phyloP scores from a whole-genome alignment of 2,888 invertebrate species.

The Drosophila lacicola region DNA sequence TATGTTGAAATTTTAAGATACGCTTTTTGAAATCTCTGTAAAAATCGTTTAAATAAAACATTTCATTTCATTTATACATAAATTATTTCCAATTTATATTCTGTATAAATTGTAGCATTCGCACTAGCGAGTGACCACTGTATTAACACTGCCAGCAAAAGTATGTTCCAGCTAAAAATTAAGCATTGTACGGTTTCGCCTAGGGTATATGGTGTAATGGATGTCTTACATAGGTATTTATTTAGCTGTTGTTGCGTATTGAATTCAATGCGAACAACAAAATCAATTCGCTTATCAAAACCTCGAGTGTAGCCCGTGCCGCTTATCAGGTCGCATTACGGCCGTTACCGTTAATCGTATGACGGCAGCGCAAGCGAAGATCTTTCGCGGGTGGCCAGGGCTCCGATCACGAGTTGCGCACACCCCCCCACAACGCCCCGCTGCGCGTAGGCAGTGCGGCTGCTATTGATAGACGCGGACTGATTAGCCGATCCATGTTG shows the following conservation, averaged over 20 bases:
- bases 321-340: constrained; percentile 47
- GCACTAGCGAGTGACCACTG: background rate
- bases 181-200: background rate
- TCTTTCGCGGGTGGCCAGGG: background rate
- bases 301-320: background rate
- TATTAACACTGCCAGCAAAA: background rate
- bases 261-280: constrained; percentile 29
- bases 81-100: no score
- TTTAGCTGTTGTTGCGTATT: constrained; percentile 26
- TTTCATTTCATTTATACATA: no score
- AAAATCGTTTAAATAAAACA: no score
- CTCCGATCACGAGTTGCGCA: constrained; percentile 47
- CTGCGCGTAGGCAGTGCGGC: background rate
- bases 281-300: constrained; percentile 40
- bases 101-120: no score
- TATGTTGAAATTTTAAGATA: no score
- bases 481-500: constrained; percentile 19
- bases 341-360: constrained; percentile 33
- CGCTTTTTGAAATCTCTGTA: no score
- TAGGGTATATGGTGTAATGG: constrained; percentile 39
- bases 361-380: background rate
- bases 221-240: constrained; percentile 20
- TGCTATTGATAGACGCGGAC: constrained; percentile 21
- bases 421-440: background rate
- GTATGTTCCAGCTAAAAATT: background rate